A percentile compares a stretch with the other conserved stretches of the same genome.
phyloP scores from a whole-genome alignment of 2,113 vertebrate genomes.

The Origma solitaria region DNA sequence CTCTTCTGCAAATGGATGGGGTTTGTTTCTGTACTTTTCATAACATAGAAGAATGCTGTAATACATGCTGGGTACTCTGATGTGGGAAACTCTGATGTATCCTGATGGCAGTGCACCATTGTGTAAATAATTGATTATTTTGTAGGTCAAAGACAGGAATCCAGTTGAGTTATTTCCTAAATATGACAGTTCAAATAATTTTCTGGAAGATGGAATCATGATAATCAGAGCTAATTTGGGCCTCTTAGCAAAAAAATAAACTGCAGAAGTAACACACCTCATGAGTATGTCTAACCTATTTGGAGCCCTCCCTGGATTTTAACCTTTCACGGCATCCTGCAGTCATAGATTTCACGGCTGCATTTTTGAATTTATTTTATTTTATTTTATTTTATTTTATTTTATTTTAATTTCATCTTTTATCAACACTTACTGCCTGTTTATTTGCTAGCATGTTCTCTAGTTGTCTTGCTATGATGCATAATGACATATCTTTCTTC shows the following conservation, averaged over 20 bases:
- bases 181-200: not conserved
- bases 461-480: not conserved
- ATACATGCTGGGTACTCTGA: not conserved
- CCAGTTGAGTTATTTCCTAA: not conserved
- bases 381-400: not conserved
- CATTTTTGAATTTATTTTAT: not conserved
- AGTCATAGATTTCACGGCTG: not conserved
- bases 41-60: not conserved
- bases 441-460: not conserved
- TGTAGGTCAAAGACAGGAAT: not conserved
- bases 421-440: not conserved
- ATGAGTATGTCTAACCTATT: not conserved
- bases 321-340: not conserved
- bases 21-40: not conserved
- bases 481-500: not conserved
- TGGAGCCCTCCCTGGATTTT: not conserved
- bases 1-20: not conserved
- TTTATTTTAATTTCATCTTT: not conserved
- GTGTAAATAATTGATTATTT: not conserved
- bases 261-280: not conserved
- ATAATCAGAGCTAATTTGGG: not conserved
- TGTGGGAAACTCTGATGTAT: not conserved
- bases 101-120: not conserved
- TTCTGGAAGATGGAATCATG: not conserved
- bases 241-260: not conserved